Base-by-base conservation (phyloP, 2,888 invertebrate species). In the Mesopsocus fuscifrons region DNA sequence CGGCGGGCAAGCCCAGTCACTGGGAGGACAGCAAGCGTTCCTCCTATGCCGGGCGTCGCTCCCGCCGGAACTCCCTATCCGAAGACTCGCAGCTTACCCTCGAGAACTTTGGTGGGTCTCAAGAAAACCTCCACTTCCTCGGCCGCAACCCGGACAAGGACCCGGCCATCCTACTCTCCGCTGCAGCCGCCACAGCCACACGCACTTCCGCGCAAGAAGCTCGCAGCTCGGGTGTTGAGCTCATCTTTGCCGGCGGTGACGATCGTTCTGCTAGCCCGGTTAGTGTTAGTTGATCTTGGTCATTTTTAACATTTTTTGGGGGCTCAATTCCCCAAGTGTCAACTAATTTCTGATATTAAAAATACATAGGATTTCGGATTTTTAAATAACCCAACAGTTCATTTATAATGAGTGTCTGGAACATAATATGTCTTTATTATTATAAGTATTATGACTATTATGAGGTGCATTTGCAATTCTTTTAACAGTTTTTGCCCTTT, bases 51-150 rank as follows among this genome's bases (percentile, higher is more conserved):
- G 88, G 85, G 35, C 72, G 85, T 3, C 71, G 88, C 35, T 88
- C 87, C 35, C 69, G 88, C 15, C 69, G 87, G 48, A 84, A 85
- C 57, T 88, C 87, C 50, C 69, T 82, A 41, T 72, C 75, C 47
- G 88, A 88, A 57, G 88, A 89, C 58, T 85, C 84, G 8, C 57
- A 88, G 60, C 67, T 89, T 51, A 89, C 88, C 0, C 81, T 88
- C 44, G 89, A 89, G 65, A 89, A 89, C 65, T 88, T 89, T 60
- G 88, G 89, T 38, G 89, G 89, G 45, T 84, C 84, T 50, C 87
- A 87, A 66, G 88, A 89, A 60, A 77, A 87, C 52, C 61, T 88
- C 52, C 83, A 84, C 64, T 81, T 83, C 58, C 75, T 85, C 34
- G 84, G 84, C 1, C 67, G 77, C 46, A 81, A 83, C 62, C 81